phyloP scores from a whole-genome alignment of 2,797 vertebrate genomes.

The Myotis pilosus region DNA sequence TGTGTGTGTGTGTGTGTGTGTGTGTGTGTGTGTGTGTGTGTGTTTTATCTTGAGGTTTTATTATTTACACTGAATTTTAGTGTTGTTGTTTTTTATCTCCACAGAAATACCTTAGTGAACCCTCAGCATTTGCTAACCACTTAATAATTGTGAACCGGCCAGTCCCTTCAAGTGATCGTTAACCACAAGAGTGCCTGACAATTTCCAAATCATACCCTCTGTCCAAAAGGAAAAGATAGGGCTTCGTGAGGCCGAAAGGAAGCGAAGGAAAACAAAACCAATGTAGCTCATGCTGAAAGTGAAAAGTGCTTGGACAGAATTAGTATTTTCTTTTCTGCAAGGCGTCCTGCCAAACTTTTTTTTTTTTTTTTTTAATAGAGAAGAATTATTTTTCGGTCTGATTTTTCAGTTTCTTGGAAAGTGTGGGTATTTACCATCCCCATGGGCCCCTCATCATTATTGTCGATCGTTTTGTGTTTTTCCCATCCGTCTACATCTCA shows the following conservation, averaged over 20 bases:
- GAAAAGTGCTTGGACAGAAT: slow-evolving; percentile 77
- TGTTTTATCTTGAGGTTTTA: slow-evolving; percentile 27
- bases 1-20: background rate
- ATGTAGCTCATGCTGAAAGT: slow-evolving; percentile 73
- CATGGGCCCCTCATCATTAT: background rate
- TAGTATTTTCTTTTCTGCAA: slow-evolving; percentile 78
- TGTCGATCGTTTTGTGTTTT: slow-evolving; percentile 37
- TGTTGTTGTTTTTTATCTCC: slow-evolving; percentile 35
- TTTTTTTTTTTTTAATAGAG: slow-evolving; percentile 24
- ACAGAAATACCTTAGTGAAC: slow-evolving; percentile 63
- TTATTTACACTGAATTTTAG: slow-evolving; percentile 57
- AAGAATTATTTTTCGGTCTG: slow-evolving; percentile 54
- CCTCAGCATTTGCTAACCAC: slow-evolving; percentile 68
- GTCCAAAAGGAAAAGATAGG: slow-evolving; percentile 73
- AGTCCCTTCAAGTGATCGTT: slow-evolving; percentile 71
- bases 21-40: background rate
- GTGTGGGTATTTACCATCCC: slow-evolving; percentile 30
- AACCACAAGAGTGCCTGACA: slow-evolving; percentile 73
- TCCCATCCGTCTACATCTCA: background rate
- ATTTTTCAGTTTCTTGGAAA: slow-evolving; percentile 66
- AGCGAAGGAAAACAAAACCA: slow-evolving; percentile 77
- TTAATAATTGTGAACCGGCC: slow-evolving; percentile 66
- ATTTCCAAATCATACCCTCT: slow-evolving; percentile 70
- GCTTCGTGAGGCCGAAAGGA: slow-evolving; percentile 78
- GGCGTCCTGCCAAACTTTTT: slow-evolving; percentile 69